A percentile compares a stretch with the other conserved stretches of the same genome.
Conservation (phyloP, 2,113 vertebrate genomes). For the Ceyx melanurus region DNA sequence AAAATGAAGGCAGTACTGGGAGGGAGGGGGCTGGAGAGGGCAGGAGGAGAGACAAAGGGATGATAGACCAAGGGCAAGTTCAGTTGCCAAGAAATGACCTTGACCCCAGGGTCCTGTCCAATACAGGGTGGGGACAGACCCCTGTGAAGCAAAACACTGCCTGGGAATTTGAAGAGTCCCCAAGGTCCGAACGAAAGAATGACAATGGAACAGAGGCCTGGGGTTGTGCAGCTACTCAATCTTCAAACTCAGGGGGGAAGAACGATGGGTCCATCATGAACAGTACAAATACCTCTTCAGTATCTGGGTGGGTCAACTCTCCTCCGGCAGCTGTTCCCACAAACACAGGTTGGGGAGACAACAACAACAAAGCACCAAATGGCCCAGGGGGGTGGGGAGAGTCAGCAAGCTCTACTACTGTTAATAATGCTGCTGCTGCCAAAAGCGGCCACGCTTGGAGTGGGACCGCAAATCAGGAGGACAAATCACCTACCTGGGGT, state of each 20-base stretch:
- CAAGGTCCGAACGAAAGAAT: conserved; percentile 84
- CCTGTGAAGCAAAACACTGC: conserved; percentile 96
- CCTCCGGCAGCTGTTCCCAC: conserved; percentile 80
- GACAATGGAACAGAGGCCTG: conserved; percentile 88
- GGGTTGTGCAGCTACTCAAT: conserved; percentile 82
- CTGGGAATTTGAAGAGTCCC: conserved; percentile 97
- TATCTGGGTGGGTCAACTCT: conserved; percentile 87
- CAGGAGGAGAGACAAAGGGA: conserved; percentile 78
- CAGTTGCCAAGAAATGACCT: conserved; percentile 90
- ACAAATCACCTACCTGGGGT: conserved; percentile 90
- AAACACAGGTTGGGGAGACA: conserved; percentile 86
- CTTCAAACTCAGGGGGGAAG: conserved; percentile 89
- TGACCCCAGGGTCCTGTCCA: conserved; percentile 94
- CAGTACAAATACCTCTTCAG: conserved; percentile 87
- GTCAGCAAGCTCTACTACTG: conserved; percentile 81
- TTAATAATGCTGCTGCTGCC: conserved; percentile 79
- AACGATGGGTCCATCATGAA: conserved; percentile 83
- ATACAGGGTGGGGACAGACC: conserved; percentile 97
- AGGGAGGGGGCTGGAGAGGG: conserved; percentile 81
- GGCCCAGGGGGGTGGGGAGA: conserved; percentile 92
- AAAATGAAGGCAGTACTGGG: conserved; percentile 77
- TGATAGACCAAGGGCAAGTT: conserved; percentile 78
- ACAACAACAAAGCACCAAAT: conserved; percentile 83
- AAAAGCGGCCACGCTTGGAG: conserved; percentile 91
- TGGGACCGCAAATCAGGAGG: conserved; percentile 83